phyloP scores from a whole-genome alignment of 2,797 vertebrate genomes.

The Danio jaintianensis region DNA sequence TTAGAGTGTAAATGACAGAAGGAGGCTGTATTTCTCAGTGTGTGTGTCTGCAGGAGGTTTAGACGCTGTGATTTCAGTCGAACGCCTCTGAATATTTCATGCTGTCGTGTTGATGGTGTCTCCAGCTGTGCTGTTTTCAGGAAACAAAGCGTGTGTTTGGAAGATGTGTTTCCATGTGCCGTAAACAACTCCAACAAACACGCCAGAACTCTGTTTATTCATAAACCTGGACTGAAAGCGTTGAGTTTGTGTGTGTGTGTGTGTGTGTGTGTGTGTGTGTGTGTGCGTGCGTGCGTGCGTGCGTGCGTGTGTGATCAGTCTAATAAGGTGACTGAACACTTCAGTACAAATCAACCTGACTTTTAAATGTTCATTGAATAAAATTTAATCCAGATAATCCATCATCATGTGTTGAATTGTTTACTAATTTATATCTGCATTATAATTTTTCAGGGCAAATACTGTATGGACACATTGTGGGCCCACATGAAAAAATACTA shows the following conservation, averaged over 20 bases:
- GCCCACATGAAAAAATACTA: no score
- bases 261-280: no score
- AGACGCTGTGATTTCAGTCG: background rate
- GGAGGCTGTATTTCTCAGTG: background rate
- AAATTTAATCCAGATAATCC: background rate
- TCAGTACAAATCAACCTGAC: background rate
- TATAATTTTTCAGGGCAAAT: no score
- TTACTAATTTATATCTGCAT: background rate
- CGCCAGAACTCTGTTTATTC: background rate
- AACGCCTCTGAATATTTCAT: background rate
- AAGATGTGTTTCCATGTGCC: background rate
- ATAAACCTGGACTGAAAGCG: background rate
- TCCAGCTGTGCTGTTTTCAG: background rate
- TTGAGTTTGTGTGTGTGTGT: no score
- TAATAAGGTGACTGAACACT: background rate
- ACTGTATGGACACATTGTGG: no score
- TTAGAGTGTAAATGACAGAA: background rate
- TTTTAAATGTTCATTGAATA: slow-evolving; percentile 11
- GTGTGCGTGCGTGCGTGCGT: no score
- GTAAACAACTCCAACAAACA: slow-evolving; percentile 10
- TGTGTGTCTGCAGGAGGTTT: background rate
- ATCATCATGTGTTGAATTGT: background rate
- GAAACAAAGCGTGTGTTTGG: background rate
- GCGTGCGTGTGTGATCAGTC: slow-evolving; percentile 26
- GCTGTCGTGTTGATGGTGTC: background rate